These are phyloP conservation scores for Litocranius walleri DNA, from an alignment of 2,113 vertebrate genomes.

Conservation along the genomic window DNA sequence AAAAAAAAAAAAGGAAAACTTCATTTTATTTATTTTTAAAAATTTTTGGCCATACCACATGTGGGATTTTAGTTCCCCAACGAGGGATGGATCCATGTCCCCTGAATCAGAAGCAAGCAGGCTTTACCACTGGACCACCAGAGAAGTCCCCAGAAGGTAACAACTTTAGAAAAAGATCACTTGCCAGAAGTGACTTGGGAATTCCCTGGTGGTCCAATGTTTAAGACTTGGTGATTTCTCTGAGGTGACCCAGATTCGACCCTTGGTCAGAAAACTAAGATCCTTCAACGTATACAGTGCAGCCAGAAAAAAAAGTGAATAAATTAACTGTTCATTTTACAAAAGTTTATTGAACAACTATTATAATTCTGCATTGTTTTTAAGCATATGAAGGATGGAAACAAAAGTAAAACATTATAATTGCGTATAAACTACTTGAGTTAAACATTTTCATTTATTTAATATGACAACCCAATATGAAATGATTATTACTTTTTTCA, in stretches of 20 bases:
- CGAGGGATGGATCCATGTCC: not conserved
- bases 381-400: not conserved
- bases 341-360: not conserved
- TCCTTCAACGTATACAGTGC: not conserved
- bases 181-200: not conserved
- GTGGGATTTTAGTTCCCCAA: not conserved
- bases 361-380: not conserved
- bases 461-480: not conserved
- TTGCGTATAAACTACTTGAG: not conserved
- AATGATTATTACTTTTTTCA: constrained; percentile 22
- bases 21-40: not conserved
- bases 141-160: not conserved
- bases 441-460: not conserved
- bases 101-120: not conserved
- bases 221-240: not conserved
- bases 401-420: not conserved
- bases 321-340: not conserved
- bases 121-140: not conserved
- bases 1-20: not conserved
- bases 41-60: not conserved
- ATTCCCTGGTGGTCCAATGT: not conserved
- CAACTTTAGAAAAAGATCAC: not conserved
- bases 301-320: not conserved
- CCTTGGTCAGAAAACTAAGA: not conserved
- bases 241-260: not conserved